Percentiles rank a stretch among this genome's conserved stretches.
These are phyloP conservation scores for Platyura marginata DNA, from an alignment of 1,140 invertebrate genomes.

Conservation along the genomic window DNA sequence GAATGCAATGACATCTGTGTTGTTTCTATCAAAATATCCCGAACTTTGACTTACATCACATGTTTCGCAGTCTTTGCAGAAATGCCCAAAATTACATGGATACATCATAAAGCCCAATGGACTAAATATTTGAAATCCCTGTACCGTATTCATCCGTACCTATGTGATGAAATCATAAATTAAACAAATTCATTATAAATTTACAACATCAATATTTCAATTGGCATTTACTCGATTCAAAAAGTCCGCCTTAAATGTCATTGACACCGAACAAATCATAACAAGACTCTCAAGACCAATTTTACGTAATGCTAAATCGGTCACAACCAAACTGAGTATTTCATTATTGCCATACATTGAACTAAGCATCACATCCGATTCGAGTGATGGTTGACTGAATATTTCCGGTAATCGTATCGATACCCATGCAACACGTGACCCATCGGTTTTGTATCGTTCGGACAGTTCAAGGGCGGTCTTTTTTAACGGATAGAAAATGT, in stretches of 20 bases:
- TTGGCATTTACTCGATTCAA: constrained; percentile 49
- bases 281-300: constrained; percentile 48
- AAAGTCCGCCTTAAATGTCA: constrained; percentile 58
- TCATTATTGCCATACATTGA: constrained; percentile 19
- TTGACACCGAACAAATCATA: constrained; percentile 39
- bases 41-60: constrained; percentile 57
- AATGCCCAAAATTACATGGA: constrained; percentile 32
- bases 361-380: constrained; percentile 17
- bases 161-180: constrained; percentile 21
- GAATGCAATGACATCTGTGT: constrained; percentile 58
- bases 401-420: constrained; percentile 39
- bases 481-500: constrained; percentile 46
- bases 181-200: constrained; percentile 1
- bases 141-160: constrained; percentile 73
- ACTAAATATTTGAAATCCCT: constrained; percentile 58
- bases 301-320: constrained; percentile 52
- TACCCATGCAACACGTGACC: constrained; percentile 48
- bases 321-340: constrained; percentile 41
- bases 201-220: constrained; percentile 1
- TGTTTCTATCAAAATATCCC: constrained; percentile 59
- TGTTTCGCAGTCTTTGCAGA: constrained; percentile 29
- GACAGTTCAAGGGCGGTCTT: constrained; percentile 35
- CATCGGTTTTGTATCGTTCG: constrained; percentile 47
- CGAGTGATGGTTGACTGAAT: constrained; percentile 11
- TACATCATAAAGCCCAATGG: constrained; percentile 66